Evolutionary conservation across 2,888 invertebrate genomes (phyloP).

Genomic region (Malacosoma neustria): DNA sequence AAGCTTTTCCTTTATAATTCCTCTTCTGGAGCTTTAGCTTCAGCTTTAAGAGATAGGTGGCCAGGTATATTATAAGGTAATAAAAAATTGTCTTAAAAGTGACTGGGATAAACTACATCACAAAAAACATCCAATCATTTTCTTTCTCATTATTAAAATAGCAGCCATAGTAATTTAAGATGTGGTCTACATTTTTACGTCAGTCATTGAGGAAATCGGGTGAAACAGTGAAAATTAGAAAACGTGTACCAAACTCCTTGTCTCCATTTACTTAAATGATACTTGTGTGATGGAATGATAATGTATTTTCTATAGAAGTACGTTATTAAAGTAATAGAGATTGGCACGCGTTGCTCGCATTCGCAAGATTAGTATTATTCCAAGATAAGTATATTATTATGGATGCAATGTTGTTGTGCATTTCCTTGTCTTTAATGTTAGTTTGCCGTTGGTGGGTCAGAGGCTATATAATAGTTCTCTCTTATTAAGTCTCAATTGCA

Average conservation of each 20-base stretch:
- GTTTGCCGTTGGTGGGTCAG: no score
- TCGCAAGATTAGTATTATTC: not conserved
- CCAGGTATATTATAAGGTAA: no score
- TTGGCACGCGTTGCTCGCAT: slow-evolving; percentile 30
- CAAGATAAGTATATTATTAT: not conserved
- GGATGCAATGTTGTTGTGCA: not conserved
- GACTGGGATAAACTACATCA: no score
- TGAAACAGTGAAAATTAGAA: not conserved
- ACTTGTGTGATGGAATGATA: slow-evolving; percentile 41
- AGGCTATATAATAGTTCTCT: no score
- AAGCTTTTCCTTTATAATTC: no score
- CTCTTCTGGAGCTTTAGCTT: no score
- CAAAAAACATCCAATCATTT: no score
- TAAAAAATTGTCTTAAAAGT: no score
- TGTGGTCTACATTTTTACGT: not conserved
- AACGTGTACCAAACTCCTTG: not conserved
- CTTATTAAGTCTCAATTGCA: no score
- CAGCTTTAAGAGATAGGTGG: no score
- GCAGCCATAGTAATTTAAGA: not conserved
- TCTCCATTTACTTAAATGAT: slow-evolving; percentile 17
- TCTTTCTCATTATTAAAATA: no score
- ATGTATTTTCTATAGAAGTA: slow-evolving; percentile 48
- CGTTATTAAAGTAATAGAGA: slow-evolving; percentile 50
- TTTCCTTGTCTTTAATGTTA: not conserved
- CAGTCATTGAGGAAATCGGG: not conserved